Percentiles rank a stretch among this genome's conserved stretches.
These are phyloP conservation scores for Falco cherrug DNA, from an alignment of 2,797 vertebrate genomes.

Conservation along the genomic window DNA sequence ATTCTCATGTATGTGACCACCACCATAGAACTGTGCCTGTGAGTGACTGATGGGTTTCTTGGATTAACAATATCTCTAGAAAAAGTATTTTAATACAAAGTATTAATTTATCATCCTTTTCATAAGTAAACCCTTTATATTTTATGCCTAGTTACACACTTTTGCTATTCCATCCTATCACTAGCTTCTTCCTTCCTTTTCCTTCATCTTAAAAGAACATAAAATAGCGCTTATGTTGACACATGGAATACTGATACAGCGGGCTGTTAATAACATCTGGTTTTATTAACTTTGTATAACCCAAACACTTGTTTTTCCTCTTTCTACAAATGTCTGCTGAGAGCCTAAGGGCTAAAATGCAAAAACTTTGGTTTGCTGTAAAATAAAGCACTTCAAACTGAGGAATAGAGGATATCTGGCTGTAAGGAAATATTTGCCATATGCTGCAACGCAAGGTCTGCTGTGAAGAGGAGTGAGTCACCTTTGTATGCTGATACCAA, in stretches of 20 bases:
- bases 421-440: slow-evolving; percentile 1
- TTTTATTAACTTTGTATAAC: slow-evolving; percentile 31
- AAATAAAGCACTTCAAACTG: slow-evolving; percentile 21
- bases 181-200: neutral
- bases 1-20: neutral
- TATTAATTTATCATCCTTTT: neutral
- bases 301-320: neutral
- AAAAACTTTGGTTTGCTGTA: neutral
- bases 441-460: neutral
- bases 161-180: neutral
- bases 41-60: neutral
- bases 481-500: neutral
- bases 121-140: neutral
- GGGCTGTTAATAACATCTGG: neutral
- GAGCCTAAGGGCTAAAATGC: neutral
- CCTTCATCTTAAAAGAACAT: neutral
- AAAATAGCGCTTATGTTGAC: neutral
- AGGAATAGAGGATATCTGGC: neutral
- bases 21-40: neutral
- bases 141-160: neutral
- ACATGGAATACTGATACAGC: neutral
- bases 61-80: neutral
- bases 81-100: neutral
- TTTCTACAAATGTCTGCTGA: neutral
- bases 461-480: slow-evolving; percentile 3